Evolutionary conservation across 2,113 vertebrate genomes (phyloP), one percentile per base, ranked within the genome.

Genomic region (Cyphomyrus plagiostoma): DNA sequence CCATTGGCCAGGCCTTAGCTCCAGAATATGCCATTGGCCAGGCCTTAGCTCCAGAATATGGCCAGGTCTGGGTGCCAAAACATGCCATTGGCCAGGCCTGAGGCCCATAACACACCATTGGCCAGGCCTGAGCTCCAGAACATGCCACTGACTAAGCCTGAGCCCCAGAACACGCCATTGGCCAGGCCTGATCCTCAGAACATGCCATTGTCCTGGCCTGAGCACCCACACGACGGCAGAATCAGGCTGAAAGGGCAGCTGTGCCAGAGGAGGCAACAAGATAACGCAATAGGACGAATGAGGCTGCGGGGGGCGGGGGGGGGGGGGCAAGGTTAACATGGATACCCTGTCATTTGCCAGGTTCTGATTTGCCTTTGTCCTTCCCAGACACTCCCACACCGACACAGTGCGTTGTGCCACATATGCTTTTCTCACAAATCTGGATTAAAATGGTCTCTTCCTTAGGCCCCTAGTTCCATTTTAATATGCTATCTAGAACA

Each of bases 221-320:
- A 53, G 4, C 6, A n/a, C 21, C 2, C 53, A 58, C 5, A 58
- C 21, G 1, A 58, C 1, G 90, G 92, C 2, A 88, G 39, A 90
- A 86, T 88, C 58, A 80, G 91, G 90, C 77, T 10, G 58, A 90
- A 23, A 23, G 56, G 56, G 87, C 26, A 9, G 39, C 53, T 58
- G 56, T 21, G 39, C 23, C 39, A 23, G 39, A 19, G 52, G 56
- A 88, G 17, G 56, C 21, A 56, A 39, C 56, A 53, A 53, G 52
- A 53, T 19, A 53, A 53, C 0, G 4, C 17, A 53, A 19, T 53
- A 46, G 9, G 58, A 13, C 4, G 19, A 62, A 92, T 8, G 84
- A 90, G 89, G 89, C 89, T 52, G 50, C 26, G 83, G 1, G 1
- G n/a, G n/a, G n/a, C n/a, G 45, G 2, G 4, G 46, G n/a, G 56